Base-by-base conservation (phyloP, 1,140 invertebrate species). In the Zaprionus capensis region DNA sequence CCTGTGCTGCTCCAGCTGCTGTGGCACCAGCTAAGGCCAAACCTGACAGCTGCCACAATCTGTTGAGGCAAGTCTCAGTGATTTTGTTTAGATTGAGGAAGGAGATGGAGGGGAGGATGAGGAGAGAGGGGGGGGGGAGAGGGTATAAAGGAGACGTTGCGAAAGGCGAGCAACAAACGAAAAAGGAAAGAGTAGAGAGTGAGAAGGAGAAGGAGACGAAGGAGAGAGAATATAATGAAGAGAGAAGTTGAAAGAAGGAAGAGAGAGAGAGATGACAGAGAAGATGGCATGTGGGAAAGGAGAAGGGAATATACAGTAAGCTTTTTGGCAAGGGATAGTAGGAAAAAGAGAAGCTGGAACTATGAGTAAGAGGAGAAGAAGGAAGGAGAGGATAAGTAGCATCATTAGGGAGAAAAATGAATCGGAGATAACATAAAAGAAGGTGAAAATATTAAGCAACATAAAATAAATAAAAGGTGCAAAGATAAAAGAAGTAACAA, bases 21-120 rank as follows among this genome's bases (percentile, higher is more conserved):
- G 20, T 4, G 26, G 46, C 41, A 44, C 41, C 41, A 46, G 41
- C 36, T 68, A 31, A 56, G 71, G 65, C 22, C 62, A 68, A 58
- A 26, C 24, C 11, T 28, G 76, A 69, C 76, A 76, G 74, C 69
- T 76, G 74, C 34, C 70, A 62, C 70, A 71, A 76, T 76, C 63
- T 72, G 74, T 76, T 72, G 49, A 55, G 55, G 46, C 41, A 34
- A 59, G 57, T 66, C 58, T 31, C 14, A 17, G 17, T n/a, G 55
- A 75, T 59, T 69, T 57, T 34, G 24, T 57, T 44, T 36, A 20
- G 46, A 12, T 14, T 28, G 28, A 9, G 28, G 46, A 0, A 31
- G 28, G n/a, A 46, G 41, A 46, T 34, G 41, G 6, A 11, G 41
- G 17, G 17, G 7, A 34, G 31, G n/a, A 56, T 2, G 22, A 53